Conservation (phyloP, 2,113 vertebrate genomes). For the Thunnus maccoyii region DNA sequence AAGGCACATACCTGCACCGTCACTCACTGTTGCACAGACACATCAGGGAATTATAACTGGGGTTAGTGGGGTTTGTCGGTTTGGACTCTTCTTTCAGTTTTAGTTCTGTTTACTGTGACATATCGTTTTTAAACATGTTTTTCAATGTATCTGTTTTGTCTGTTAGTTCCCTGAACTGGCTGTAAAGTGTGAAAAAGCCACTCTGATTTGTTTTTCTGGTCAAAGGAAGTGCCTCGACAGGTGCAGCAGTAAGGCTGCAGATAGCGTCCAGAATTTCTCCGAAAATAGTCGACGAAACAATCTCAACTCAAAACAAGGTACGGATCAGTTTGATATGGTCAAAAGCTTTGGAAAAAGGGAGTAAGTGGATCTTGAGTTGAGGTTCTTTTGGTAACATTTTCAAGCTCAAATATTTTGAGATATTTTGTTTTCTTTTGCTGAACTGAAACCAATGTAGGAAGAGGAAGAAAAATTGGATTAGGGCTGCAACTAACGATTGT, state of each 20-base stretch:
- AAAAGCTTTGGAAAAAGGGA: neutral
- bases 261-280: neutral
- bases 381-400: neutral
- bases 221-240: conserved; percentile 58
- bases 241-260: conserved; percentile 11
- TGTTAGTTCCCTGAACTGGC: conserved; percentile 28
- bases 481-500: too few relatives aligned
- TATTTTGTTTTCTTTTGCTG: neutral
- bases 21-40: conserved; percentile 55
- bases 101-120: conserved; percentile 45
- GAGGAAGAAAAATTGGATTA: neutral
- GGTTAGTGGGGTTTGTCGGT: neutral
- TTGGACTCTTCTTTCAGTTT: conserved; percentile 11
- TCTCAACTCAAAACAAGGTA: neutral
- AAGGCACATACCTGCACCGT: conserved; percentile 10
- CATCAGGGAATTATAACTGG: conserved; percentile 26
- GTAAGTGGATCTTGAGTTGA: neutral
- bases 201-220: conserved; percentile 5
- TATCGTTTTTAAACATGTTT: conserved; percentile 18
- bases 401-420: neutral
- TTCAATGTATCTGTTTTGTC: conserved; percentile 35
- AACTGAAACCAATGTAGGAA: neutral
- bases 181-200: conserved; percentile 32
- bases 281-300: neutral
- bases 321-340: neutral